Conservation (phyloP, 2,888 invertebrate genomes). For the Mesorhabditis sp. region DNA sequence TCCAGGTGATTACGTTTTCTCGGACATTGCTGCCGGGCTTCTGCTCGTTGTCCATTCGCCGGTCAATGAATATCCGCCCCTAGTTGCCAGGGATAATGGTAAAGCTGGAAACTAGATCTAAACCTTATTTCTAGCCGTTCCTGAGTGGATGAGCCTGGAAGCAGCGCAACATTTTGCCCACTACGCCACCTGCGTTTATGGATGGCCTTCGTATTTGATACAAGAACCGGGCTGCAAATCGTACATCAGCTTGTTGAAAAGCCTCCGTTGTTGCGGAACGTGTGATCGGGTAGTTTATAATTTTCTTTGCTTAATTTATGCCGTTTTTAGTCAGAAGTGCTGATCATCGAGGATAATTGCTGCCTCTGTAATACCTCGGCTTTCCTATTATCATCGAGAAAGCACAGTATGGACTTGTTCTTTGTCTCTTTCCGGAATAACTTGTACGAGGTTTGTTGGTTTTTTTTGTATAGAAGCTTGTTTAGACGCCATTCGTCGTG, state of each 20-base stretch:
- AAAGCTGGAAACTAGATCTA: neutral
- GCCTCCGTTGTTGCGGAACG: slow-evolving; percentile 35
- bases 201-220: slow-evolving; percentile 75
- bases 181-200: slow-evolving; percentile 79
- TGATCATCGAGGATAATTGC: slow-evolving; percentile 80
- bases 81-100: slow-evolving; percentile 13
- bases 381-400: slow-evolving; percentile 74
- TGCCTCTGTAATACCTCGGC: slow-evolving; percentile 83
- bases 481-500: slow-evolving; percentile 79
- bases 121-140: slow-evolving; percentile 6
- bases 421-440: slow-evolving; percentile 82
- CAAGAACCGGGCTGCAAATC: slow-evolving; percentile 38
- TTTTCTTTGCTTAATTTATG: neutral
- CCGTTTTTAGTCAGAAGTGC: slow-evolving; percentile 17
- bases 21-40: slow-evolving; percentile 82
- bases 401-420: slow-evolving; percentile 76
- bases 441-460: slow-evolving; percentile 71
- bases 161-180: slow-evolving; percentile 62
- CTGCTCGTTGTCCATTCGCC: slow-evolving; percentile 68
- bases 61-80: slow-evolving; percentile 36
- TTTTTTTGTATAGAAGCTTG: neutral
- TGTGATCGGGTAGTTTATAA: slow-evolving; percentile 32
- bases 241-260: slow-evolving; percentile 27
- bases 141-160: slow-evolving; percentile 30
- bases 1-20: slow-evolving; percentile 73